Percentiles rank a stretch among this genome's conserved stretches.
phyloP scores from a whole-genome alignment of 1,140 invertebrate genomes.

The Drosophila athabasca region DNA sequence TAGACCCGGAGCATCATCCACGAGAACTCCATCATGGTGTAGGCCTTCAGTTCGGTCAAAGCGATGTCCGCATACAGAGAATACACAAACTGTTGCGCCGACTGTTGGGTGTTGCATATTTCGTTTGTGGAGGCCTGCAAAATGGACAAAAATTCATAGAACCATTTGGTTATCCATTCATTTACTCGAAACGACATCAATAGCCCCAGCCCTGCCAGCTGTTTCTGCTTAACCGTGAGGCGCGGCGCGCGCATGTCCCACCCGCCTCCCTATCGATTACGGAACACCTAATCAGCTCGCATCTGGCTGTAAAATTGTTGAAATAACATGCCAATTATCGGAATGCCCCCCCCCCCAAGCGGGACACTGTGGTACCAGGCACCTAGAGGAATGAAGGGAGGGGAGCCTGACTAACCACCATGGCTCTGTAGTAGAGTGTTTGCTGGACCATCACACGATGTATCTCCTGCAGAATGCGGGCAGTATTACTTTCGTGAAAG shows the following conservation, averaged over 20 bases:
- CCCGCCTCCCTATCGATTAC: too few relatives aligned
- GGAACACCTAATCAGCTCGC: too few relatives aligned
- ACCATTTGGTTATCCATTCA: background rate
- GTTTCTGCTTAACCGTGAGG: background rate
- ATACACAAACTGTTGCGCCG: constrained; percentile 91
- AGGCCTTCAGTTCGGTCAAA: constrained; percentile 92
- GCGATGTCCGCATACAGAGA: constrained; percentile 92
- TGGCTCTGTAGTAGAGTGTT: constrained; percentile 86
- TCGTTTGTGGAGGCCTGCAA: constrained; percentile 86
- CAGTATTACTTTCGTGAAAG: constrained; percentile 83
- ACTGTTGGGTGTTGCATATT: constrained; percentile 89
- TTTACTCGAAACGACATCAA: background rate
- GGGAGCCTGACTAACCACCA: constrained; percentile 85
- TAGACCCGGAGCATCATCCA: constrained; percentile 91
- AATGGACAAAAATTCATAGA: constrained; percentile 14
- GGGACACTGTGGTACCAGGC: too few relatives aligned
- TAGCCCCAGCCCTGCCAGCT: background rate
- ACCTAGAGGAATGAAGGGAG: too few relatives aligned
- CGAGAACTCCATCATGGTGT: constrained; percentile 94
- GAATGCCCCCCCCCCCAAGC: too few relatives aligned
- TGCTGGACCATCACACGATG: constrained; percentile 83
- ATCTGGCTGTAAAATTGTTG: too few relatives aligned
- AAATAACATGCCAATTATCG: too few relatives aligned
- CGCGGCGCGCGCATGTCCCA: too few relatives aligned
- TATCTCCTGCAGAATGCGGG: constrained; percentile 70